These are phyloP conservation scores for Apostichopus parvimensis DNA, from an alignment of 35 echinoderm and acorn worm genomes.

Conservation along the genomic window DNA sequence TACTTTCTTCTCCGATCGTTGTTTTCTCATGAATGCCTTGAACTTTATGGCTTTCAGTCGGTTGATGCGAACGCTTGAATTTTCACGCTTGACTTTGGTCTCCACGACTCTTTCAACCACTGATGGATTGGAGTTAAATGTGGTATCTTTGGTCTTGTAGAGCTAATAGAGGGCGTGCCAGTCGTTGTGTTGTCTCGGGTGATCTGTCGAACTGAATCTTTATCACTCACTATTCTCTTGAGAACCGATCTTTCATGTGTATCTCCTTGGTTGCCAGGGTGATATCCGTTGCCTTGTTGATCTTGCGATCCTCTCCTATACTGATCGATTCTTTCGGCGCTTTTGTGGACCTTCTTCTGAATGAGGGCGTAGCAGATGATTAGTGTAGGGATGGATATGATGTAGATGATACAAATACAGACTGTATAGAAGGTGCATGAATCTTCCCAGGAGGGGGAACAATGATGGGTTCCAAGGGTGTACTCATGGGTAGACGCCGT, in stretches of 20 bases:
- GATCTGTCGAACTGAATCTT: too few species aligned
- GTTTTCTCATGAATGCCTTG: background rate
- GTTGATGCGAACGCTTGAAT: background rate
- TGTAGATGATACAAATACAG: background rate
- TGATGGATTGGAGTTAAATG: background rate
- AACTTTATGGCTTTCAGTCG: background rate
- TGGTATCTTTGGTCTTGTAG: background rate
- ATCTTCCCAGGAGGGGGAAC: constrained; percentile 24
- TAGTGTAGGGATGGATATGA: constrained; percentile 9
- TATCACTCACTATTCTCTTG: too few species aligned
- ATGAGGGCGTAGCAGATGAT: constrained; percentile 28
- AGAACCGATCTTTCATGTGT: background rate
- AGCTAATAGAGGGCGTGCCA: background rate
- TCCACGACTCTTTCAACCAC: background rate
- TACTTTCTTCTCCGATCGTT: background rate
- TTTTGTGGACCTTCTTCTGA: background rate
- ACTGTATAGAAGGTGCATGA: constrained; percentile 12
- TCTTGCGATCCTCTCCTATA: background rate
- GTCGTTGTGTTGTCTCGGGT: background rate
- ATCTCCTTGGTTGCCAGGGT: background rate
- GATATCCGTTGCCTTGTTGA: background rate
- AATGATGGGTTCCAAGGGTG: constrained; percentile 14
- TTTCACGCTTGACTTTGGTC: background rate
- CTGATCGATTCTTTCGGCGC: background rate
- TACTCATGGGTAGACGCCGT: background rate